These are phyloP conservation scores for Motacilla tschutschensis DNA, from an alignment of 2,113 vertebrate genomes.

Conservation along the genomic window DNA sequence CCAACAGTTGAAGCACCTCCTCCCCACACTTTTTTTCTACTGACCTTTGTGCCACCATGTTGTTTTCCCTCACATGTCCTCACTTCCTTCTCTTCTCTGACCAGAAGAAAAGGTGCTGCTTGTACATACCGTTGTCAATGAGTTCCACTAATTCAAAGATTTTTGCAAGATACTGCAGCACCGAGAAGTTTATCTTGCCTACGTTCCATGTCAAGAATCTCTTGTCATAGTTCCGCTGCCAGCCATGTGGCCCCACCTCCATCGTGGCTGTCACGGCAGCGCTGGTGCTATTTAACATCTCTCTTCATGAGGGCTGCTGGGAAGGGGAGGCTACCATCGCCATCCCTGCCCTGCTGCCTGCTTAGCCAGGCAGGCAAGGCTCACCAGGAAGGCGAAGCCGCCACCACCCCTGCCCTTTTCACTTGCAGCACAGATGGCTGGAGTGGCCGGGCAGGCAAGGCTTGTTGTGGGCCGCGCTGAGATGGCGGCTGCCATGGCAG, in stretches of 20 bases:
- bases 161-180: not conserved
- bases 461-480: rapidly evolving
- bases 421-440: not conserved
- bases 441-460: not conserved
- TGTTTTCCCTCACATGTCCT: not conserved
- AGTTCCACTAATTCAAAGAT: not conserved
- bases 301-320: too few species aligned
- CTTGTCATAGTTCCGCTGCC: not conserved
- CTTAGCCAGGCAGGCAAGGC: not conserved
- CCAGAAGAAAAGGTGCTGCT: not conserved
- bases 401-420: not conserved
- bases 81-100: not conserved
- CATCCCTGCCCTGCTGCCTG: not conserved
- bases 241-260: not conserved
- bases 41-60: not conserved
- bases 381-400: not conserved
- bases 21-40: not conserved
- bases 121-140: not conserved
- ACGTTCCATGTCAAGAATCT: rapidly evolving
- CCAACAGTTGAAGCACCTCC: rapidly evolving
- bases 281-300: not conserved
- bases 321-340: too few species aligned
- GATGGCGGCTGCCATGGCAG: not conserved
- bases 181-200: too few species aligned
- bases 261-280: not conserved